phyloP scores from a whole-genome alignment of 1,140 invertebrate genomes.

The Sycobia sp. region DNA sequence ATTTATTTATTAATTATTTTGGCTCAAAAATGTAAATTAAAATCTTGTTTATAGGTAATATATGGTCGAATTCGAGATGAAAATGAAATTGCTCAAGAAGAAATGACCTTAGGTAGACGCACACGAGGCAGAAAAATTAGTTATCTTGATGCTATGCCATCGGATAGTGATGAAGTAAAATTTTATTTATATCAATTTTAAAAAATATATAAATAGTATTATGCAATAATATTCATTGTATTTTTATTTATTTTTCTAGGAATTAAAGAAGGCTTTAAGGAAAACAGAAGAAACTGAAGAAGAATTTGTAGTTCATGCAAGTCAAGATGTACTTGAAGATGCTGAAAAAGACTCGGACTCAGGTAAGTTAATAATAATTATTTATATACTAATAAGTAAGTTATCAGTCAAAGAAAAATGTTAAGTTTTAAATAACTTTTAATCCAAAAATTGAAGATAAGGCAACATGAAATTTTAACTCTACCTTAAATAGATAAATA shows the following conservation, averaged over 20 bases:
- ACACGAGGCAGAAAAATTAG: slow-evolving; percentile 75
- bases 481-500: too few relatives aligned
- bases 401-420: too few relatives aligned
- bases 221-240: slow-evolving; percentile 5
- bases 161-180: slow-evolving; percentile 70
- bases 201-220: too few relatives aligned
- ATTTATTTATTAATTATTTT: slow-evolving; percentile 2
- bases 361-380: slow-evolving; percentile 44
- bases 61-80: slow-evolving; percentile 65
- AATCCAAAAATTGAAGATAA: too few relatives aligned
- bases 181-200: background rate
- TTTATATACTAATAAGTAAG: background rate
- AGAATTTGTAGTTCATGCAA: slow-evolving; percentile 63
- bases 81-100: slow-evolving; percentile 53
- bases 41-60: slow-evolving; percentile 52
- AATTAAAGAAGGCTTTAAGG: slow-evolving; percentile 57
- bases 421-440: too few relatives aligned
- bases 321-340: slow-evolving; percentile 62
- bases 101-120: slow-evolving; percentile 59
- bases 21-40: background rate
- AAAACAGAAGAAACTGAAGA: slow-evolving; percentile 65
- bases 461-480: too few relatives aligned
- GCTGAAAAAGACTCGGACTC: slow-evolving; percentile 59
- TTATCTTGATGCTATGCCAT: slow-evolving; percentile 71
- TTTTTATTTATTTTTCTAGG: slow-evolving; percentile 40